Conservation (phyloP, 2,888 invertebrate species). For the Sisyra nigra region DNA sequence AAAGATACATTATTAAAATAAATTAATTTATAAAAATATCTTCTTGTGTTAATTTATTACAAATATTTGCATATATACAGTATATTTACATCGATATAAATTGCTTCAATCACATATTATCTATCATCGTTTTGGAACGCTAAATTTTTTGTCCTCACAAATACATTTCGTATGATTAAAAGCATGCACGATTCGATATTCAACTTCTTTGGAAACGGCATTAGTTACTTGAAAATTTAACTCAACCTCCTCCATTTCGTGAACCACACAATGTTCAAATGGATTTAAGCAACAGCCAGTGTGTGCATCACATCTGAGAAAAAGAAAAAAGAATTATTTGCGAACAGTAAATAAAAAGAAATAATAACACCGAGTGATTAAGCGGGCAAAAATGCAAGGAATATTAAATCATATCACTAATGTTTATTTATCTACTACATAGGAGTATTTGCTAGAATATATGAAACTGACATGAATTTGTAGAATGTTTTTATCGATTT, state of each 20-base stretch:
- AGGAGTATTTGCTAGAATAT: not conserved
- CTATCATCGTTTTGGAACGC: conserved; percentile 11
- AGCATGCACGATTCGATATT: conserved; percentile 16
- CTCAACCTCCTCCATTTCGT: conserved; percentile 15
- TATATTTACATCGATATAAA: conserved; percentile 3
- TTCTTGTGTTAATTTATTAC: not conserved
- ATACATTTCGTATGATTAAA: conserved; percentile 20
- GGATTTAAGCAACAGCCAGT: conserved; percentile 20
- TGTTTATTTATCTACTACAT: not conserved
- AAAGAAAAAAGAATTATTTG: not conserved
- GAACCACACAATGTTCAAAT: conserved; percentile 17
- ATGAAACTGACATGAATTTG: no score
- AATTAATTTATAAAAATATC: no score
- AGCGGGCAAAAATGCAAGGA: not conserved
- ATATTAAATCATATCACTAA: conserved; percentile 9
- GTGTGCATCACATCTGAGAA: conserved; percentile 19
- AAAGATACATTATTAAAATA: no score
- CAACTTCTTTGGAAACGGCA: conserved; percentile 11
- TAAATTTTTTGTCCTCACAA: conserved; percentile 15
- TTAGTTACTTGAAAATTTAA: conserved; percentile 15
- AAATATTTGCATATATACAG: conserved; percentile 1
- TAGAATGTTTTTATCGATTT: no score
- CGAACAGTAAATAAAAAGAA: no score
- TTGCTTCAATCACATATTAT: not conserved
- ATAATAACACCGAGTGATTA: not conserved